A percentile compares a stretch with the other conserved stretches of the same genome.
These are phyloP conservation scores for Eupelmus urozonus DNA, from an alignment of 2,888 invertebrate genomes.

Conservation along the genomic window DNA sequence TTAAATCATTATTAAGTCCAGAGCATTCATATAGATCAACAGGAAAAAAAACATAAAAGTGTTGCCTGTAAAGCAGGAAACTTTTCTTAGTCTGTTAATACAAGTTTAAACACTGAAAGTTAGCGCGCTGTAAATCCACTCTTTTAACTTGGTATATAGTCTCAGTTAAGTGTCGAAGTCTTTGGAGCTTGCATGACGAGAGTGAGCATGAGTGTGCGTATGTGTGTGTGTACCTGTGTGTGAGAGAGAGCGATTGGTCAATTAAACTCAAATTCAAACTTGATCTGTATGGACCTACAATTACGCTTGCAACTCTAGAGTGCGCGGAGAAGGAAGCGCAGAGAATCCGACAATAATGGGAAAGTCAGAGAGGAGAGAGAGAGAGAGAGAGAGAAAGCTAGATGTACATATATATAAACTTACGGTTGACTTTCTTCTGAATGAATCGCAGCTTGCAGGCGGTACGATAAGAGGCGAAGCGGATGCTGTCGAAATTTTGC, in stretches of 20 bases:
- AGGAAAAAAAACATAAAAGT: too few relatives aligned
- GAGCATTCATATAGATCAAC: too few relatives aligned
- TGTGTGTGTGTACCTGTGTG: too few relatives aligned
- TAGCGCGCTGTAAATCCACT: background rate
- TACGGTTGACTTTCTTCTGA: slow-evolving; percentile 97
- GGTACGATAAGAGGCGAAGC: slow-evolving; percentile 98
- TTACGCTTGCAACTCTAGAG: background rate
- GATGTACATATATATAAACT: slow-evolving; percentile 77
- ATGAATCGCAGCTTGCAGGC: slow-evolving; percentile 98
- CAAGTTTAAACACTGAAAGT: slow-evolving; percentile 6
- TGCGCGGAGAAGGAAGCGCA: background rate
- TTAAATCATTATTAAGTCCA: too few relatives aligned
- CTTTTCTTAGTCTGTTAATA: too few relatives aligned
- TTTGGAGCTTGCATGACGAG: too few relatives aligned
- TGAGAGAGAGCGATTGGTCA: slow-evolving; percentile 3
- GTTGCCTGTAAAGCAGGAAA: too few relatives aligned
- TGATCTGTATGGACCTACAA: background rate
- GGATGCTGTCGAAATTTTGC: slow-evolving; percentile 96
- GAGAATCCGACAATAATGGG: slow-evolving; percentile 4
- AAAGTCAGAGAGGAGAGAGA: background rate
- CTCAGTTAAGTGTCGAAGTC: slow-evolving; percentile 10
- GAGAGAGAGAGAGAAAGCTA: background rate
- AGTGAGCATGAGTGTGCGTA: too few relatives aligned
- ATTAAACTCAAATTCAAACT: slow-evolving; percentile 11
- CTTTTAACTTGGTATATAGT: background rate